Evolutionary conservation across 2,113 vertebrate species (phyloP).

Genomic region (Oreochromis tanganicae): DNA sequence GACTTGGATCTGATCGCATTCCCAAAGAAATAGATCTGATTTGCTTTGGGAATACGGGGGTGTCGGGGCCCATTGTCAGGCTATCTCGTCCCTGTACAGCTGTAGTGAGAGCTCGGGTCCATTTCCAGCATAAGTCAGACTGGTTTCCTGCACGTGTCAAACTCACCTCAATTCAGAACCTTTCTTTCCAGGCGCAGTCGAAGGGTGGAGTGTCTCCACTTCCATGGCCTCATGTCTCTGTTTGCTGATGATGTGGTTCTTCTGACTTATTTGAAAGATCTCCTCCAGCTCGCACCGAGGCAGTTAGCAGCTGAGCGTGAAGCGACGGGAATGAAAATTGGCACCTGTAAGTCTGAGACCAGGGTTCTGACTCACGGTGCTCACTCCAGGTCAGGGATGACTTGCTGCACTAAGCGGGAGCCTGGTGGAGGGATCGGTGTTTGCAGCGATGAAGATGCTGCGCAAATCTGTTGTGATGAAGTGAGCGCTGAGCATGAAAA

Average conservation of each 20-base stretch:
- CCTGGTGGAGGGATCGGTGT: neutral
- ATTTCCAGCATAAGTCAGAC: accelerated
- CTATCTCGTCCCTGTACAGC: accelerated
- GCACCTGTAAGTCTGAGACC: no score
- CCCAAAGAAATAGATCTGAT: neutral
- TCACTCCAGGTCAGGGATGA: neutral
- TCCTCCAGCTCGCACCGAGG: neutral
- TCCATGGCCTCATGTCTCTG: neutral
- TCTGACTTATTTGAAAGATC: neutral
- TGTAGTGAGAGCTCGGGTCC: neutral
- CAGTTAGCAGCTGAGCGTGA: neutral
- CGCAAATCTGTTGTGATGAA: neutral
- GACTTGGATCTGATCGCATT: neutral
- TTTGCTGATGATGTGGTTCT: neutral
- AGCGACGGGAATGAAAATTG: neutral
- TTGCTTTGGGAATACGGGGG: neutral
- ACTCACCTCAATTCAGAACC: accelerated
- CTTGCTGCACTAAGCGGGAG: no score
- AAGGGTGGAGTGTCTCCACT: neutral
- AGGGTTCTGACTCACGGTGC: no score
- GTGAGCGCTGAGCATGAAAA: neutral
- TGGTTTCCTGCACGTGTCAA: neutral
- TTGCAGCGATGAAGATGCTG: neutral
- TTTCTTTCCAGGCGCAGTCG: neutral
- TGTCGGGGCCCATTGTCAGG: accelerated